Percentiles rank a stretch among this genome's conserved stretches.
These are phyloP conservation scores for Pitangus sulphuratus DNA, from an alignment of 2,797 vertebrate species.

Conservation along the genomic window DNA sequence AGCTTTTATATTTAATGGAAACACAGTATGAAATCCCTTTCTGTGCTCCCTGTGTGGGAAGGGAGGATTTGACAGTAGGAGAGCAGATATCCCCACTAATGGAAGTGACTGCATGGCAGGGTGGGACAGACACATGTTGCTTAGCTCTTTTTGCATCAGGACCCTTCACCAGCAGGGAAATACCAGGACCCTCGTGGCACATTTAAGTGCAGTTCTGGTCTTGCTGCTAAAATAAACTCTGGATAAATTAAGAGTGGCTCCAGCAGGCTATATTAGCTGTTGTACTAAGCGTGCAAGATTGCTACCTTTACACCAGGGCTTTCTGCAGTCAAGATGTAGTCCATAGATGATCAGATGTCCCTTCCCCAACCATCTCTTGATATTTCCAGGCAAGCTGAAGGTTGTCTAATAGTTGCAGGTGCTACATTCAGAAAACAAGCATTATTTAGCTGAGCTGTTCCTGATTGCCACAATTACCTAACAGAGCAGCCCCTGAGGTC, in stretches of 20 bases:
- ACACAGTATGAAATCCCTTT: neutral
- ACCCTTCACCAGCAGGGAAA: neutral
- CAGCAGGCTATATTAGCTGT: neutral
- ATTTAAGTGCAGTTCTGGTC: neutral
- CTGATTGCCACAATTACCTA: neutral
- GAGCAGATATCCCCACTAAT: neutral
- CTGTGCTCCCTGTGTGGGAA: neutral
- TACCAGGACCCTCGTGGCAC: neutral
- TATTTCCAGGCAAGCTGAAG: neutral
- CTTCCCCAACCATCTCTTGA: neutral
- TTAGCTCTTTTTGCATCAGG: neutral
- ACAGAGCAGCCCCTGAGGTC: neutral
- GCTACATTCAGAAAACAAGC: neutral
- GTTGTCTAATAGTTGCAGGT: neutral
- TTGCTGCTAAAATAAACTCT: neutral
- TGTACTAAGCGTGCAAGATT: neutral
- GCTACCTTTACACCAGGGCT: neutral
- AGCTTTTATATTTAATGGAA: conserved; percentile 31
- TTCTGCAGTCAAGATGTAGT: neutral
- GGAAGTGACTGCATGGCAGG: neutral
- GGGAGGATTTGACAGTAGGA: neutral
- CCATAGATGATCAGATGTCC: neutral
- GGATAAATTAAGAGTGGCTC: neutral
- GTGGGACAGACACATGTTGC: neutral
- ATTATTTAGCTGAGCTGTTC: neutral